Evolutionary conservation across 2,888 invertebrate species (phyloP), one percentile per base, ranked within the genome.

Genomic region (Philaethria dido): DNA sequence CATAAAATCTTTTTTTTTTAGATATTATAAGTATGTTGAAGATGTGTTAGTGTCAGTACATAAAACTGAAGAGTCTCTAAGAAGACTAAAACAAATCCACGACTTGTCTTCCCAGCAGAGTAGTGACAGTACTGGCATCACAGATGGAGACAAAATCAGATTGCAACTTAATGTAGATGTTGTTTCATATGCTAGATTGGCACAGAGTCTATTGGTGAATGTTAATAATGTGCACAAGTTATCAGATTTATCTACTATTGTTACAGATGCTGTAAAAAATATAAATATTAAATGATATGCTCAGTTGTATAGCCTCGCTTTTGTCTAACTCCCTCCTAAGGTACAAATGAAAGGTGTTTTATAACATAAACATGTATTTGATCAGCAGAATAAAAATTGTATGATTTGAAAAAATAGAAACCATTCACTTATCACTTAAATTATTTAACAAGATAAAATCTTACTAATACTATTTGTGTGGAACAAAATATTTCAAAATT

Each of bases 121-220:
- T 64, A 89, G 83, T 66, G 95, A 94, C 70, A 89, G 82, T 72
- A 93, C 93, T 54, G 94, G 94, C n/a, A 89, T 95, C 72, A 95
- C 95, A 29, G 99, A 99, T 81, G 99, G 99, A 82, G 98, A 98
- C 82, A 99, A 99, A 90, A 99, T 99, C 80, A 94, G 98, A 52
- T 93, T 96, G 67, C 99, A 99, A 84, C 93, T 99, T 39, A 95
- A 96, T 75, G 94, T 98, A 20, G 99, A 99, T 88, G 97, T 98
- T 0, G 93, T 94, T 50, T 94, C 94, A 72, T 98, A 97, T 85
- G 94, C 94, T 16, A 89, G 93, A 73, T 94, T 95, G 80, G 93
- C 95, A 36, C 88, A 92, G 65, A 87, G 91, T n/a, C 82, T 95
- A 22, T 86, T 87, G 54, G 86, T 95, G 64, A 84, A 93, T 82